Conservation (phyloP, 2,888 invertebrate species). For the Portevinia maculata region DNA sequence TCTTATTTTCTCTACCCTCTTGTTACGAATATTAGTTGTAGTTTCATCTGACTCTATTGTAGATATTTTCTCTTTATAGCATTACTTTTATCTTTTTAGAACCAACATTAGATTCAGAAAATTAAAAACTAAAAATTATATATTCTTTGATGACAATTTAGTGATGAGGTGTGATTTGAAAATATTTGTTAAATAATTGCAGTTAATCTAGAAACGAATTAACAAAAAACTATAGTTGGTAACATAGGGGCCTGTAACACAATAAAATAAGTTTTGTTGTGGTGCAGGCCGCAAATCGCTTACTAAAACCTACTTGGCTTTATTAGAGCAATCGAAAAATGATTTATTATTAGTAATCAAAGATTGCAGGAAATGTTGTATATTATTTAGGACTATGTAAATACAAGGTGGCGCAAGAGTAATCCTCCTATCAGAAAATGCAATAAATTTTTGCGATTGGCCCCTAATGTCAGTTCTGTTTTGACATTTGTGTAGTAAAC, state of each 20-base stretch:
- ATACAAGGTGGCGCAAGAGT: too few relatives aligned
- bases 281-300: background rate
- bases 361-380: background rate
- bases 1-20: constrained; percentile 30
- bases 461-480: too few relatives aligned
- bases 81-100: constrained; percentile 41
- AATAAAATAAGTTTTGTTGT: too few relatives aligned
- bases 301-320: background rate
- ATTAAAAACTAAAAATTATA: background rate
- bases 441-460: too few relatives aligned
- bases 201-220: background rate
- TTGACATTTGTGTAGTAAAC: too few relatives aligned
- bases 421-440: too few relatives aligned
- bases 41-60: constrained; percentile 64
- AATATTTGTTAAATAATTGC: background rate
- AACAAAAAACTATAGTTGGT: background rate
- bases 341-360: background rate
- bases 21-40: constrained; percentile 44
- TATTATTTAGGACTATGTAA: background rate
- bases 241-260: too few relatives aligned
- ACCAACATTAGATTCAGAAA: constrained; percentile 10
- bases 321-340: background rate
- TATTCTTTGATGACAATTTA: constrained; percentile 43
- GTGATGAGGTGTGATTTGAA: constrained; percentile 13
- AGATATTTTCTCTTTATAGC: constrained; percentile 52